Base-by-base conservation (phyloP, 1,140 invertebrate genomes). In the Drosophila arizonae region DNA sequence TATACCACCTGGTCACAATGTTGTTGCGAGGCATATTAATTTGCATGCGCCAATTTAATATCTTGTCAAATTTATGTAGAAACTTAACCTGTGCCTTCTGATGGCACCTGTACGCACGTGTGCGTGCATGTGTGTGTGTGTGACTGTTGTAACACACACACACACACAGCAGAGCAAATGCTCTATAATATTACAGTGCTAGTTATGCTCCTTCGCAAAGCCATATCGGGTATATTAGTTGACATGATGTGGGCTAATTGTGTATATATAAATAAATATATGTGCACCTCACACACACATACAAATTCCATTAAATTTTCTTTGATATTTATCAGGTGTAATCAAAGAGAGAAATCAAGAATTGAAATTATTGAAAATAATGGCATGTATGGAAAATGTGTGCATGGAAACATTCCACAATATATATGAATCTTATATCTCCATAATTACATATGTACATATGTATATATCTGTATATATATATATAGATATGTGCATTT, bases 11-110 rank as follows among this genome's bases (percentile, higher is more conserved):
- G 41, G 28, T 1, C 4, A 21, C 6, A 17, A 5, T 6, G 4
- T 13, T 33, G 36, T 2, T 10, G 30, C 30, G 57, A 54, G 61
- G 41, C 62, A 33, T 64, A 51, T 56, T 33, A 68, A 84, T 85
- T 84, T 70, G 77, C 76, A 82, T 84, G 64, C 48, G 72, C 63
- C 79, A 73, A 58, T 72, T 67, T 60, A 17, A 57, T 5, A 9
- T 72, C 46, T 54, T 72, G 55, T 72, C 55, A 54, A 72, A 60
- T 57, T 45, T 58, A 52, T 66, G 54, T 58, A 50, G 13, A 66
- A 58, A 65, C 24, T 65, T 33, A 51, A 48, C 51, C 56, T 67
- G 43, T 56, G 48, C 17, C 30, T 45, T 43, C 17, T 33, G 63
- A 56, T 43, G 43, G 43, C 52, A 52, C 51, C 28, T 54, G 50